Conservation (phyloP, 2,113 vertebrate species). For the Oncorhynchus gorbuscha region DNA sequence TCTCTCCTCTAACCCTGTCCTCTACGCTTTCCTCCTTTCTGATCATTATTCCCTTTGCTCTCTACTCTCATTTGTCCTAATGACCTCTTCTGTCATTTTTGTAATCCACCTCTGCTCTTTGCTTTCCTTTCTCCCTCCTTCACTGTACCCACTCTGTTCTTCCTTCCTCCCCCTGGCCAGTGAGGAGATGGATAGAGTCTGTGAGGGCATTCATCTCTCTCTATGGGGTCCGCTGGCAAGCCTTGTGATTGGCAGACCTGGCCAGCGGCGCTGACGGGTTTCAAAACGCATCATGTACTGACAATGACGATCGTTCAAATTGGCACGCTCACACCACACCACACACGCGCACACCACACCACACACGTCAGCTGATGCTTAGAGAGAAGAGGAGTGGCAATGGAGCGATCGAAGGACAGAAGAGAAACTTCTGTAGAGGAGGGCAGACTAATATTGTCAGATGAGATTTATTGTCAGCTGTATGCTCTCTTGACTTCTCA, state of each 20-base stretch:
- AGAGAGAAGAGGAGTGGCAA: too few species aligned
- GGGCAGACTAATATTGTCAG: too few species aligned
- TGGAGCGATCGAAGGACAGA: too few species aligned
- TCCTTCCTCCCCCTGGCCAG: too few species aligned
- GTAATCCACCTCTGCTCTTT: too few species aligned
- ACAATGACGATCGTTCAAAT: neutral
- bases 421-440: too few species aligned
- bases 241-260: conserved; percentile 11
- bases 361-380: neutral
- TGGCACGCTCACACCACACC: neutral
- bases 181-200: too few species aligned
- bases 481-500: too few species aligned
- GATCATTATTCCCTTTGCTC: neutral
- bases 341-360: neutral
- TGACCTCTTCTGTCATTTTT: too few species aligned
- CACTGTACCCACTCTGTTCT: too few species aligned
- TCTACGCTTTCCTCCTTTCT: neutral
- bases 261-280: conserved; percentile 17
- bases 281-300: conserved; percentile 13
- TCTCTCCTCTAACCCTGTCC: neutral
- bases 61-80: neutral
- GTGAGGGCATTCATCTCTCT: neutral
- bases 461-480: too few species aligned
- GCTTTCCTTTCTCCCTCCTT: too few species aligned
- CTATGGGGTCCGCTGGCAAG: neutral